These are phyloP conservation scores for Euproctis similis DNA, from an alignment of 2,888 invertebrate species.

Conservation along the genomic window DNA sequence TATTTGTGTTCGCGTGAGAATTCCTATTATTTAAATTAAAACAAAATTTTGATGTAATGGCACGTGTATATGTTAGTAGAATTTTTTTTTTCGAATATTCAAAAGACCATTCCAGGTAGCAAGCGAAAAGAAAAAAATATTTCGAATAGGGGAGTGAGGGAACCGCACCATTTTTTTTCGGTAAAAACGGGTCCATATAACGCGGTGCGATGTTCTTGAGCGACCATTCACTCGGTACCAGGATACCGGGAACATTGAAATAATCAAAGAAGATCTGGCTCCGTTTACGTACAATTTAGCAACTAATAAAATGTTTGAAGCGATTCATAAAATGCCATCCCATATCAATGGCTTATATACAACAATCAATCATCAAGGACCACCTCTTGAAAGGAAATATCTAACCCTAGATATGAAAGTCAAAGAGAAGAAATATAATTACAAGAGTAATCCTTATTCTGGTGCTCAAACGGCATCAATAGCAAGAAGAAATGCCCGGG, in stretches of 20 bases:
- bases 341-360: constrained; percentile 31
- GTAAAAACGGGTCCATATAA: constrained; percentile 55
- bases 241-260: constrained; percentile 38
- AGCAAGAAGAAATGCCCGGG: constrained; percentile 93
- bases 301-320: too few species aligned
- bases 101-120: constrained; percentile 29
- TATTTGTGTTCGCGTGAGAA: too few species aligned
- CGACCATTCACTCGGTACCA: constrained; percentile 58
- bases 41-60: constrained; percentile 53
- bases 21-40: constrained; percentile 32
- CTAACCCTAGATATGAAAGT: constrained; percentile 40
- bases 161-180: constrained; percentile 58
- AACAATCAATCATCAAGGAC: constrained; percentile 70
- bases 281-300: too few species aligned
- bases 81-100: too few species aligned
- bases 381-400: constrained; percentile 63
- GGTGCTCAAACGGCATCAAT: constrained; percentile 88
- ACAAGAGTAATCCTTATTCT: constrained; percentile 68
- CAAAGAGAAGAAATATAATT: constrained; percentile 77
- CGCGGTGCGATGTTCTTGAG: constrained; percentile 34
- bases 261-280: constrained; percentile 27
- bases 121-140: constrained; percentile 54
- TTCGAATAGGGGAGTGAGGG: constrained; percentile 53
- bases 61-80: constrained; percentile 56
- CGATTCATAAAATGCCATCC: too few species aligned